A percentile compares a stretch with the other conserved stretches of the same genome.
Evolutionary conservation across 2,888 invertebrate genomes (phyloP).

Genomic region (Tridacna crocea): DNA sequence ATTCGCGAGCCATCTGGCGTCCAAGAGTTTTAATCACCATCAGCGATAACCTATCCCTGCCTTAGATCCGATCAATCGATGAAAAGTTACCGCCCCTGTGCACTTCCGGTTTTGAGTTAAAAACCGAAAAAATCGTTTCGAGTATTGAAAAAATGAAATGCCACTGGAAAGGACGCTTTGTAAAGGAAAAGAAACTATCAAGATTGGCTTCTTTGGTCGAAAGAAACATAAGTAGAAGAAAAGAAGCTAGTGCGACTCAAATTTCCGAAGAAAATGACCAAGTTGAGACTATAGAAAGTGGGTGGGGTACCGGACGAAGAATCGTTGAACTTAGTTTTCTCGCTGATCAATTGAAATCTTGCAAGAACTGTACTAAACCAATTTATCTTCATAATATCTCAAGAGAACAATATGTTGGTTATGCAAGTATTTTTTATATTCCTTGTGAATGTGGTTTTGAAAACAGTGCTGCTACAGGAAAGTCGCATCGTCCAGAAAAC

Average conservation of each 20-base stretch:
- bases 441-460: conserved; percentile 19
- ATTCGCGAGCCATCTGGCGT: too few relatives aligned
- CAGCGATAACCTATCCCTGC: too few relatives aligned
- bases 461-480: conserved; percentile 19
- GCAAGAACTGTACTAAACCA: conserved; percentile 17
- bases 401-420: conserved; percentile 17
- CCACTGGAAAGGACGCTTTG: not conserved
- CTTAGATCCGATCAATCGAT: too few relatives aligned
- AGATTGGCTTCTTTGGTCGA: conserved; percentile 3
- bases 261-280: not conserved
- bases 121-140: not conserved
- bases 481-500: conserved; percentile 18
- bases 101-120: conserved; percentile 16
- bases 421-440: conserved; percentile 16
- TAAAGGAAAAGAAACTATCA: conserved; percentile 3
- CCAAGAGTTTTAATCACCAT: too few relatives aligned
- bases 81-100: too few relatives aligned
- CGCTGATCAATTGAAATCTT: conserved; percentile 12
- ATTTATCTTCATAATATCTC: conserved; percentile 7
- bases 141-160: conserved; percentile 10
- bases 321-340: conserved; percentile 16
- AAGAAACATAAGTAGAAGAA: not conserved
- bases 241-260: too few relatives aligned
- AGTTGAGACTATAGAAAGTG: conserved; percentile 1
- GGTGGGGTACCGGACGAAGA: conserved; percentile 22